These are phyloP conservation scores for Aplochiton taeniatus DNA, from an alignment of 2,797 vertebrate genomes.

Conservation along the genomic window DNA sequence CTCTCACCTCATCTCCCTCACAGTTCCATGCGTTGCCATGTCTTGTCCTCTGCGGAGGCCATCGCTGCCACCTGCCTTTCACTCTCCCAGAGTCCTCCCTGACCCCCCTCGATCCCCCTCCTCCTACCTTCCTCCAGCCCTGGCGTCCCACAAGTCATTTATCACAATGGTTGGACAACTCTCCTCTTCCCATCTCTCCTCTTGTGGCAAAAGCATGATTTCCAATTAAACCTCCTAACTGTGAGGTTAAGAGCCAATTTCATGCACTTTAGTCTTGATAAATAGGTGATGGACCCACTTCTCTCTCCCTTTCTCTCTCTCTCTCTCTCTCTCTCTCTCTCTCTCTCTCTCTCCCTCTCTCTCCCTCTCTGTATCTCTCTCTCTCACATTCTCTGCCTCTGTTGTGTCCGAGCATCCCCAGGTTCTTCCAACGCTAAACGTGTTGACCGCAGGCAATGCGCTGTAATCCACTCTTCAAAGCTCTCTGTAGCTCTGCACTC, in stretches of 20 bases:
- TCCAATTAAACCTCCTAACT: slow-evolving; percentile 83
- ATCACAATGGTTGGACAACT: slow-evolving; percentile 71
- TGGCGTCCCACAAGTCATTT: slow-evolving; percentile 73
- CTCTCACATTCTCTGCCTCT: not conserved
- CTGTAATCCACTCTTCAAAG: not conserved
- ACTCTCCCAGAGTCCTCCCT: slow-evolving; percentile 26
- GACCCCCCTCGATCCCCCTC: slow-evolving; percentile 23
- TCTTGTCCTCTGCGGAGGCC: slow-evolving; percentile 49
- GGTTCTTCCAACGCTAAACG: not conserved
- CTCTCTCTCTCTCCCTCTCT: slow-evolving; percentile 2
- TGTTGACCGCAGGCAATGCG: slow-evolving; percentile 4
- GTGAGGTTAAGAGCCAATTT: slow-evolving; percentile 83
- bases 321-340: slow-evolving; percentile 34
- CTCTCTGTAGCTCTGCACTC: too few species aligned
- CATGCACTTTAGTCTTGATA: slow-evolving; percentile 81
- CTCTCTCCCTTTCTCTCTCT: slow-evolving; percentile 47
- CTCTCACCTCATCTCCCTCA: slow-evolving; percentile 20
- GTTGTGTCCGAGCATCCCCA: not conserved
- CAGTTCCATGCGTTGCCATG: slow-evolving; percentile 37
- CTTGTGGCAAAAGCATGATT: slow-evolving; percentile 71
- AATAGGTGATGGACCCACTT: slow-evolving; percentile 65
- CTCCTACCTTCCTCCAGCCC: slow-evolving; percentile 34
- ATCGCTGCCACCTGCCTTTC: slow-evolving; percentile 60
- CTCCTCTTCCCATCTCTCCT: slow-evolving; percentile 22
- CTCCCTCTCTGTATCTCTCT: not conserved